Evolutionary conservation across 2,113 vertebrate genomes (phyloP), one percentile per base, ranked within the genome.

Genomic region (Brachirus orientalis): DNA sequence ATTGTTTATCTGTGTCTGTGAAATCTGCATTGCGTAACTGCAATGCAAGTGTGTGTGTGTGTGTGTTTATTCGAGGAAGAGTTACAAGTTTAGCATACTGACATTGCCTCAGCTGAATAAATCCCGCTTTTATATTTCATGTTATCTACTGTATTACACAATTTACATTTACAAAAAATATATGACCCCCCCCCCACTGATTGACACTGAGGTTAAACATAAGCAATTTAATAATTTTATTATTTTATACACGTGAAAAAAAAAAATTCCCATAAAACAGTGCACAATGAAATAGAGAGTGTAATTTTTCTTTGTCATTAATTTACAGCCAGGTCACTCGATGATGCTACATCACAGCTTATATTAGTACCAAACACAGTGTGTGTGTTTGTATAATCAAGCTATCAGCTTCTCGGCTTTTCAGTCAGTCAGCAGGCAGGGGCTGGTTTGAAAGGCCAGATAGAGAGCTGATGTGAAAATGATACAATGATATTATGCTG

Each of bases 1-100:
- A 86, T 88, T 90, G 90, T 90, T 89, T 87, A 86, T 83, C 65
- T 77, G 84, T 88, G 83, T 87, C 86, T 87, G 86, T 87, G 85
- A 90, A 88, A 87, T 90, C 78, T 82, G 67, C 86, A 90, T 95
- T 95, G 94, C 95, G 94, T 94, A 94, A 94, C 90, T 85, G 89
- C 93, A 95, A 91, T 93, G 91, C 69, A 63, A 63, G 77, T 53
- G 83, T 60, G 70, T 38, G 77, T 37, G 38, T 41, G 57, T 77
- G 60, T 54, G 43, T 52, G 56, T 22, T 60, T 57, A 43, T n/a
- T 10, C n/a, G 69, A 55, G 53, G 35, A 35, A 54, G 60, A 62
- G 48, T 69, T 73, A 68, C 67, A 79, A 64, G 48, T 86, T 63
- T 74, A 63, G 75, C 69, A 79, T 77, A 73, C 63, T 86, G 62